Evolutionary conservation across 2,888 invertebrate genomes (phyloP), one percentile per base, ranked within the genome.

Genomic region (Phragmatobia fuliginosa): DNA sequence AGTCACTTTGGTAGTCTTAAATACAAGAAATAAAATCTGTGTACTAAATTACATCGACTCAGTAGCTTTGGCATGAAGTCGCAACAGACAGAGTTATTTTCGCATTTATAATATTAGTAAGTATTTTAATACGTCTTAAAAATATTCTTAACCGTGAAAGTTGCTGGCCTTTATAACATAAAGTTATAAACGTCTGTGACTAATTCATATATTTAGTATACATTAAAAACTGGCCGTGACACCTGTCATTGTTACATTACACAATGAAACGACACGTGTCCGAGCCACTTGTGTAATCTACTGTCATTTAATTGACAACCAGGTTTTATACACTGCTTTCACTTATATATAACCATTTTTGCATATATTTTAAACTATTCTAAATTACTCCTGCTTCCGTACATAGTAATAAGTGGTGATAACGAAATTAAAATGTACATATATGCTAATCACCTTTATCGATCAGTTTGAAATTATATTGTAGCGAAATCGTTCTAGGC

Each of bases 241-340:
- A 56, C 56, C 28, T 28, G 56, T 56, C 56, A 56, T 56, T 56
- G 56, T 56, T 56, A 25, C 6, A 56, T 56, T 56, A 28, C 56
- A 56, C 56, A 56, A 56, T 28, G 5, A 56, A 14, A 16, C 16
- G 28, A 56, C 56, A 56, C 56, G 56, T 56, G 56, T 56, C 16
- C 16, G 56, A 56, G 16, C 28, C 56, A 56, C 16, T 52, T 52
- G 25, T 52, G n/a, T 25, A 52, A 52, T 52, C 16, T 56, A 56
- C 16, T 14, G 56, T 6, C 6, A 16, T 16, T 28, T 7, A 56
- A 14, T 2, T 56, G 28, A 28, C 3, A 11, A 1, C 11, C 6
- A 21, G 21, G 0, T 45, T 21, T 45, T 49, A 18, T 8, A 21
- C 45, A 21, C 45, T 7, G 8, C 21, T 45, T 21, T 21, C 21